Evolutionary conservation across 2,797 vertebrate species (phyloP).

Genomic region (Enteromius fasciolatus): DNA sequence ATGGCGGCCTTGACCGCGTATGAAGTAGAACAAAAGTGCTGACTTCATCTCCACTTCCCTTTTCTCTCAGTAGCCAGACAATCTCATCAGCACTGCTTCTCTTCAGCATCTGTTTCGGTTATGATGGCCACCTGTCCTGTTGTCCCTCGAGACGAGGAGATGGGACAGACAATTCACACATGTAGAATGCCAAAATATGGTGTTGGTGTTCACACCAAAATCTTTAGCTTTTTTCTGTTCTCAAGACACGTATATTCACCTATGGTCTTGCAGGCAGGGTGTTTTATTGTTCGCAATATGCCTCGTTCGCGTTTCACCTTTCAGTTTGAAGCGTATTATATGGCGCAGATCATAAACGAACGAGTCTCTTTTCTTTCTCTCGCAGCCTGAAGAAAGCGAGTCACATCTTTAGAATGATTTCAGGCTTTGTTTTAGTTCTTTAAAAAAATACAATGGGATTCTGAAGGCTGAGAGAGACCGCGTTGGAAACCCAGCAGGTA

Average conservation of each 20-base stretch:
- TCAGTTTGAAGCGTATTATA: not conserved
- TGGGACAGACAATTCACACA: slow-evolving; percentile 64
- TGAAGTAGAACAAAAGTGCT: slow-evolving; percentile 61
- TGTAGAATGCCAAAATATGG: slow-evolving; percentile 61
- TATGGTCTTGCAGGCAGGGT: slow-evolving; percentile 45
- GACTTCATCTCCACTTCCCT: slow-evolving; percentile 61
- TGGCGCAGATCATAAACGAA: not conserved
- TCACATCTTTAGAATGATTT: not conserved
- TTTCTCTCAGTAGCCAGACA: slow-evolving; percentile 63
- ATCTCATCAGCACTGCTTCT: slow-evolving; percentile 62
- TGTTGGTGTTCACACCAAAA: slow-evolving; percentile 58
- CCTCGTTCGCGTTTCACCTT: not conserved
- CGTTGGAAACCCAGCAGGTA: not conserved
- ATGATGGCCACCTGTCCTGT: slow-evolving; percentile 66
- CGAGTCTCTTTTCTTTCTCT: not conserved
- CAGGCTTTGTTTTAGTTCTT: not conserved
- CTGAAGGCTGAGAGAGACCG: not conserved
- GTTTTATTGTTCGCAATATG: slow-evolving; percentile 35
- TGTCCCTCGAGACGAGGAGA: slow-evolving; percentile 60
- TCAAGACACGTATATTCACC: slow-evolving; percentile 54
- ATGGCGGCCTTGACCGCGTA: slow-evolving; percentile 55
- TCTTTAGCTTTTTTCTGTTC: slow-evolving; percentile 52
- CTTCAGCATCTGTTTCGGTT: slow-evolving; percentile 66
- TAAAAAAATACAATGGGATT: not conserved
- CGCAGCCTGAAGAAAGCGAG: not conserved